These are phyloP conservation scores for Bombyx mandarina DNA, from an alignment of 1,140 invertebrate genomes.

Conservation along the genomic window DNA sequence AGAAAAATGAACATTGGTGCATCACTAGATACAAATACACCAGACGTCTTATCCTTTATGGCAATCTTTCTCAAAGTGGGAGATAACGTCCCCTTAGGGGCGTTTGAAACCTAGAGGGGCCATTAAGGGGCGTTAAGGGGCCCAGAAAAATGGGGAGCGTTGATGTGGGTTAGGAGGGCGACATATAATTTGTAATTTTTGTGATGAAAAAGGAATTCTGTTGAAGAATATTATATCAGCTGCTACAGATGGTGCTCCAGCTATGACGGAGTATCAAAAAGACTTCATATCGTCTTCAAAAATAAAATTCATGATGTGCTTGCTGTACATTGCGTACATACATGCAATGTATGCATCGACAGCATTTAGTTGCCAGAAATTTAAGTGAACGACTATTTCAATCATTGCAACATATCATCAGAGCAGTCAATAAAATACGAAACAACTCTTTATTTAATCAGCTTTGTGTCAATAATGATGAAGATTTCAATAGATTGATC, in stretches of 20 bases:
- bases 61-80: too few species aligned
- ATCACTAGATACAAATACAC: too few species aligned
- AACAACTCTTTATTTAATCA: slow-evolving; percentile 1
- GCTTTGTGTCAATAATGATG: slow-evolving; percentile 11
- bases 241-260: slow-evolving; percentile 3
- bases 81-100: too few species aligned
- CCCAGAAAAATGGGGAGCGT: too few species aligned
- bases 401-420: too few species aligned
- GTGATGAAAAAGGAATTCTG: slow-evolving; percentile 15
- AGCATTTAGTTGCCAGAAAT: slow-evolving; percentile 2
- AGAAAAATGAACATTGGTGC: too few species aligned
- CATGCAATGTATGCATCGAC: background rate
- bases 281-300: background rate
- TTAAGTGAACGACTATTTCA: background rate
- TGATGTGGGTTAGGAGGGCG: too few species aligned
- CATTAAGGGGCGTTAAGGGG: too few species aligned
- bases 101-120: too few species aligned
- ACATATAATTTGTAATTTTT: too few species aligned
- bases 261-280: background rate
- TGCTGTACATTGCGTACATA: slow-evolving; percentile 1
- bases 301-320: background rate
- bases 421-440: too few species aligned
- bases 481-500: slow-evolving; percentile 26
- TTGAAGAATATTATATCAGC: slow-evolving; percentile 10
- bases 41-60: too few species aligned